phyloP scores from a whole-genome alignment of 2,888 invertebrate genomes.

The Eucera pruinosa region DNA sequence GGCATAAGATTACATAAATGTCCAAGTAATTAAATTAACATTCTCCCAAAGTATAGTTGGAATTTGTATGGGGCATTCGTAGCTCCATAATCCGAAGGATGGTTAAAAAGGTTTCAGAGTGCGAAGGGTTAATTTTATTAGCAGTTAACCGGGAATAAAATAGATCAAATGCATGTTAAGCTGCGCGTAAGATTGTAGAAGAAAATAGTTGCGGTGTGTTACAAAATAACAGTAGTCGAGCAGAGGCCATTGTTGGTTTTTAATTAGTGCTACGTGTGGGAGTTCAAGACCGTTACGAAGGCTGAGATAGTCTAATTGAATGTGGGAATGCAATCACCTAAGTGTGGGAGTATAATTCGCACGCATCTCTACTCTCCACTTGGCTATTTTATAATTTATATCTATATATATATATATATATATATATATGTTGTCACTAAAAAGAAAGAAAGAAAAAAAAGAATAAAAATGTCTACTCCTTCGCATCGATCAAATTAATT shows the following conservation, averaged over 20 bases:
- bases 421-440: too few species aligned
- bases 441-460: not conserved
- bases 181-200: not conserved
- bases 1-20: too few species aligned
- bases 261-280: slow-evolving; percentile 46
- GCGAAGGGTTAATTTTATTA: too few species aligned
- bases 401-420: too few species aligned
- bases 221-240: slow-evolving; percentile 45
- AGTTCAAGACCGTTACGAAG: slow-evolving; percentile 56
- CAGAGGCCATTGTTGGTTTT: slow-evolving; percentile 40
- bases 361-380: not conserved
- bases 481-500: not conserved
- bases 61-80: too few species aligned
- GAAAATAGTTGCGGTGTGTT: slow-evolving; percentile 6
- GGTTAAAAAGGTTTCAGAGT: too few species aligned
- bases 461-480: not conserved
- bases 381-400: not conserved
- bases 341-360: slow-evolving; percentile 38
- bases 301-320: slow-evolving; percentile 54
- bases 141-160: too few species aligned
- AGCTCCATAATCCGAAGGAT: too few species aligned
- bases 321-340: slow-evolving; percentile 39
- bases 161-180: not conserved
- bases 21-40: too few species aligned
- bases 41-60: too few species aligned